A percentile compares a stretch with the other conserved stretches of the same genome.
phyloP scores from a whole-genome alignment of 2,888 invertebrate species.

The Pachycephus smyrnensis region DNA sequence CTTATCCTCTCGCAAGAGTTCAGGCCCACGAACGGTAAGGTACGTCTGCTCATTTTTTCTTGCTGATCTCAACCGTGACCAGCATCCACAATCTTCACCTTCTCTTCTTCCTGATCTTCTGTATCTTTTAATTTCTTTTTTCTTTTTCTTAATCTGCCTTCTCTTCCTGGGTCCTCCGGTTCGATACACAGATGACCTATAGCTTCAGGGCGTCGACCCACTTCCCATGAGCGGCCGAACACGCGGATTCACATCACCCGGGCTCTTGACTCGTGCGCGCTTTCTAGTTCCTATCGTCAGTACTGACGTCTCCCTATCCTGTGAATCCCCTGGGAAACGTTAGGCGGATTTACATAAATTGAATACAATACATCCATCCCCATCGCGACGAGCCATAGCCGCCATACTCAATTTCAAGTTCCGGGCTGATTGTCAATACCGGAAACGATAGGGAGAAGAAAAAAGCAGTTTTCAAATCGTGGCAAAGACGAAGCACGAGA shows the following conservation, averaged over 20 bases:
- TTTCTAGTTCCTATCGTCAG: constrained; percentile 39
- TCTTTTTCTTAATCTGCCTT: constrained; percentile 17
- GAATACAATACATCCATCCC: not conserved
- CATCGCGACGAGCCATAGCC: not conserved
- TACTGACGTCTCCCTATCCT: constrained; percentile 16
- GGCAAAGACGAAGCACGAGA: not conserved
- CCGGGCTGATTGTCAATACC: not conserved
- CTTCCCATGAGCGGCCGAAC: constrained; percentile 20
- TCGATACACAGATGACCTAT: constrained; percentile 7
- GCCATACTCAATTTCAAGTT: not conserved
- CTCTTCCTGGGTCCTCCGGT: constrained; percentile 16
- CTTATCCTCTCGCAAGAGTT: constrained; percentile 62
- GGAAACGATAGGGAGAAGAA: not conserved
- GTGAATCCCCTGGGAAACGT: constrained; percentile 16
- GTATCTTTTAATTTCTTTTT: constrained; percentile 2
- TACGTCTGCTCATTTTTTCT: constrained; percentile 50
- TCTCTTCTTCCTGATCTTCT: constrained; percentile 17
- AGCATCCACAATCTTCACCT: constrained; percentile 27
- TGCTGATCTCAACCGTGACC: not conserved
- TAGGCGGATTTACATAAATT: constrained; percentile 12
- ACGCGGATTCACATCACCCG: constrained; percentile 5
- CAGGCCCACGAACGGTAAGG: constrained; percentile 37
- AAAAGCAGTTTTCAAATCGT: not conserved
- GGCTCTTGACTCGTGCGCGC: constrained; percentile 10
- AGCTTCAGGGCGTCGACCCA: constrained; percentile 26